Conservation (phyloP, 2,888 invertebrate species). For the Gymnosoma rotundatum region DNA sequence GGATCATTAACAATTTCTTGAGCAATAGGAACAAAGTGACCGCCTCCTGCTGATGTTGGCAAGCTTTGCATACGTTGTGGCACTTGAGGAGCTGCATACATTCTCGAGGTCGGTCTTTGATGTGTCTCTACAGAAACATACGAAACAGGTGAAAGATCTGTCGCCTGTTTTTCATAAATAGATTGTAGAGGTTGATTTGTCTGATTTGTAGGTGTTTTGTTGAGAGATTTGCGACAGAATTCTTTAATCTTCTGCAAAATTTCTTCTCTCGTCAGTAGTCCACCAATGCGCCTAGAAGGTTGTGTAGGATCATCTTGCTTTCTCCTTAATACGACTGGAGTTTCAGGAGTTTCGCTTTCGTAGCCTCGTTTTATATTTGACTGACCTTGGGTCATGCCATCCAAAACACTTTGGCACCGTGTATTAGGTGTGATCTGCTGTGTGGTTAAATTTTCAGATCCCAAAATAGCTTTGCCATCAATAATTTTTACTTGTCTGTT, state of each 20-base stretch:
- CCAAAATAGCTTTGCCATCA: slow-evolving; percentile 73
- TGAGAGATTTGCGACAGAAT: slow-evolving; percentile 81
- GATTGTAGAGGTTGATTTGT: slow-evolving; percentile 72
- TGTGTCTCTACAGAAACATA: slow-evolving; percentile 80
- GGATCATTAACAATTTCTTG: slow-evolving; percentile 68
- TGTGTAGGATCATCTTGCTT: slow-evolving; percentile 62
- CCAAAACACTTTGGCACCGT: slow-evolving; percentile 81
- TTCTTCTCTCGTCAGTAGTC: slow-evolving; percentile 79
- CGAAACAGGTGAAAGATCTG: slow-evolving; percentile 80
- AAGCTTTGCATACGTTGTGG: slow-evolving; percentile 80
- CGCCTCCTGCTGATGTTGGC: slow-evolving; percentile 69
- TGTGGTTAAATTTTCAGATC: slow-evolving; percentile 52
- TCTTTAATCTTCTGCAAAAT: slow-evolving; percentile 81
- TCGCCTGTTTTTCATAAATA: slow-evolving; percentile 73
- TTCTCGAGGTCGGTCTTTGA: slow-evolving; percentile 74
- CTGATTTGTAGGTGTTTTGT: slow-evolving; percentile 76
- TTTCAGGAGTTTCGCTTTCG: slow-evolving; percentile 75
- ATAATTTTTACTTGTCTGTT: slow-evolving; percentile 77
- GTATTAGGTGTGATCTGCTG: slow-evolving; percentile 55
- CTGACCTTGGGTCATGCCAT: slow-evolving; percentile 74
- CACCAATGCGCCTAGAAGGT: slow-evolving; percentile 74
- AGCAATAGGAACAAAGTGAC: slow-evolving; percentile 67
- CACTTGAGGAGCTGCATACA: slow-evolving; percentile 79
- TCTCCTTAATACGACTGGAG: slow-evolving; percentile 75
- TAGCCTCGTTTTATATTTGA: slow-evolving; percentile 72